Percentiles rank a stretch among this genome's conserved stretches.
These are phyloP conservation scores for Trilocha varians DNA, from an alignment of 2,888 invertebrate genomes.

Conservation along the genomic window DNA sequence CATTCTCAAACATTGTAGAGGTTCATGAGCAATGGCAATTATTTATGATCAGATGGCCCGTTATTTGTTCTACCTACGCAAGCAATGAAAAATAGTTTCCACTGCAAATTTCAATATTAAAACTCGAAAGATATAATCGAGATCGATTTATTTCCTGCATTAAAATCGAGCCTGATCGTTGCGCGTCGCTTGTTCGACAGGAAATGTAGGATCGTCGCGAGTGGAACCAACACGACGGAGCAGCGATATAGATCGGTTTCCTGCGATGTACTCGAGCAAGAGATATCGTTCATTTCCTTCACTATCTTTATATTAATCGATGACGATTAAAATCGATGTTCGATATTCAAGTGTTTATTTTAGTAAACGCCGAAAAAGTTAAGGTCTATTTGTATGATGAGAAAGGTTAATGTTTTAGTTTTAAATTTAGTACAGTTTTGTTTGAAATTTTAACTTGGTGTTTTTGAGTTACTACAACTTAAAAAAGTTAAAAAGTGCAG, in stretches of 20 bases:
- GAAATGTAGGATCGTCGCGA: slow-evolving; percentile 1
- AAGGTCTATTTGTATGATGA: too few relatives aligned
- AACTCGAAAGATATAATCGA: neutral
- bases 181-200: neutral
- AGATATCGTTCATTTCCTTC: slow-evolving; percentile 33
- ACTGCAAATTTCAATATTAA: neutral
- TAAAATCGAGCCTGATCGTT: neutral
- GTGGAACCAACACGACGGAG: slow-evolving; percentile 1
- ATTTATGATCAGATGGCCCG: too few relatives aligned
- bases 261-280: slow-evolving; percentile 19
- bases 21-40: too few relatives aligned
- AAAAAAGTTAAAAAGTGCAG: too few relatives aligned
- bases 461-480: too few relatives aligned
- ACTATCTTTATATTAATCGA: slow-evolving; percentile 18
- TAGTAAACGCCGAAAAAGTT: too few relatives aligned
- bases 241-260: slow-evolving; percentile 21
- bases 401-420: too few relatives aligned
- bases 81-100: neutral
- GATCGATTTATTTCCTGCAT: neutral
- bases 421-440: too few relatives aligned
- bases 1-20: too few relatives aligned
- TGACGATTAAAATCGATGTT: neutral
- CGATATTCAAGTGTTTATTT: neutral
- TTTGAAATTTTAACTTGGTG: too few relatives aligned
- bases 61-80: too few relatives aligned